phyloP scores from a whole-genome alignment of 2,888 invertebrate genomes.

The Dolichopus griseipennis region DNA sequence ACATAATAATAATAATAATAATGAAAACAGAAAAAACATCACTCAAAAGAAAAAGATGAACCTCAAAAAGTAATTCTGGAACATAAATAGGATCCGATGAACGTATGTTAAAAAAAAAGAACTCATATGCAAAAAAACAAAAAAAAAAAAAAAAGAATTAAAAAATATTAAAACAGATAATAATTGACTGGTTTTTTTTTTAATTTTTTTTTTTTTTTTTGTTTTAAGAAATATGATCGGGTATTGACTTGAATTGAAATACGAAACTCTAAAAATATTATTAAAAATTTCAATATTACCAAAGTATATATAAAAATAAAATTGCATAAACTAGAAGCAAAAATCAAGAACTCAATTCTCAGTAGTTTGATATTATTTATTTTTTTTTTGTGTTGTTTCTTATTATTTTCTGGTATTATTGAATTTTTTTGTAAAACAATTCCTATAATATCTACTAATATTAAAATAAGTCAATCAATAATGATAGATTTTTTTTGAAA shows the following conservation, averaged over 20 bases:
- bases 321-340: too few species aligned
- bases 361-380: too few species aligned
- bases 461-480: too few species aligned
- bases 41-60: slow-evolving; percentile 4
- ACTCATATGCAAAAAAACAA: background rate
- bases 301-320: background rate
- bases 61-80: background rate
- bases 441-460: too few species aligned
- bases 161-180: background rate
- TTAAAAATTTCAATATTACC: too few species aligned
- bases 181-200: background rate
- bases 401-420: too few species aligned
- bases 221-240: slow-evolving; percentile 16
- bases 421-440: too few species aligned
- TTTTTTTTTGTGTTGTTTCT: too few species aligned
- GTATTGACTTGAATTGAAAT: slow-evolving; percentile 18
- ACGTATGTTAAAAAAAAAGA: background rate
- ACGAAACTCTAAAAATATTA: slow-evolving; percentile 8
- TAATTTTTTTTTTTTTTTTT: background rate
- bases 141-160: background rate
- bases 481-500: too few species aligned
- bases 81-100: background rate
- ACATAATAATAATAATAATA: background rate
- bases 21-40: background rate
- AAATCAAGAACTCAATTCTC: too few species aligned